Conservation (phyloP, 2,113 vertebrate species). For the Pelusios castaneus region DNA sequence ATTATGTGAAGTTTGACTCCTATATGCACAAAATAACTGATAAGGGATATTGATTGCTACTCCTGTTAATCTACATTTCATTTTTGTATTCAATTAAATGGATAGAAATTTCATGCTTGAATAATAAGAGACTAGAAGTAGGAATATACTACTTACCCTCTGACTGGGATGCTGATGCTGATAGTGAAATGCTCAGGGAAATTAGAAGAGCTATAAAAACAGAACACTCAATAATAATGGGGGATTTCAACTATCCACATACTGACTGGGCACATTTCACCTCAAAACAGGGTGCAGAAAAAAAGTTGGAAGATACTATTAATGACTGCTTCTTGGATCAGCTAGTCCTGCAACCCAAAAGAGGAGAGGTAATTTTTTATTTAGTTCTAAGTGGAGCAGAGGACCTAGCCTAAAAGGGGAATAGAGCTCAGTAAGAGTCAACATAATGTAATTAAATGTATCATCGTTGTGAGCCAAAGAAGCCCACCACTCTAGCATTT, state of each 20-base stretch:
- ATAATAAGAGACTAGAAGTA: neutral
- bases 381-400: neutral
- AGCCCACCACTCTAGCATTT: neutral
- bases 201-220: neutral
- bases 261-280: neutral
- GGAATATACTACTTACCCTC: neutral
- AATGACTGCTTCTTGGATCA: neutral
- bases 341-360: neutral
- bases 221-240: neutral
- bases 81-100: neutral
- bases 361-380: neutral
- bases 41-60: neutral
- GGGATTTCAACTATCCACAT: neutral
- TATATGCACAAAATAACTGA: neutral
- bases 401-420: neutral
- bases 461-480: neutral
- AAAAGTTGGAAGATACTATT: neutral
- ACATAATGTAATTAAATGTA: neutral
- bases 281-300: neutral
- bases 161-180: neutral
- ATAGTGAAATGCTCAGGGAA: neutral
- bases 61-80: neutral
- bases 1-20: neutral
- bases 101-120: neutral
- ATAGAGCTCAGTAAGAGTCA: neutral